Conservation (phyloP, 2,113 vertebrate species). For the Chascanopsetta lugubris region DNA sequence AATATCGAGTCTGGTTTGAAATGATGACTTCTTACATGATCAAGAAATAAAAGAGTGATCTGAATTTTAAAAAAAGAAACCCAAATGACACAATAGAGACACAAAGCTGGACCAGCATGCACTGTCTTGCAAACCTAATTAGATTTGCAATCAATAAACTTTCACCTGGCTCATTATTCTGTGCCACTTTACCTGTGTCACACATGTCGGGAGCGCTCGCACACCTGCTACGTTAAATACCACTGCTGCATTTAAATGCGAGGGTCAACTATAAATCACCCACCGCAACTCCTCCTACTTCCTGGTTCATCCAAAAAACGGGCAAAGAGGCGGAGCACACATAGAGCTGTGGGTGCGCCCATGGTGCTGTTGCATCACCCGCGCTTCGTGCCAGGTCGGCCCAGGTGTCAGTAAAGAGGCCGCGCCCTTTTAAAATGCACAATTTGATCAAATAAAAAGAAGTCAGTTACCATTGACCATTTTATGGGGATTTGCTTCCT, state of each 20-base stretch:
- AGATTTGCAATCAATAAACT: constrained; percentile 7
- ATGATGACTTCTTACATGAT: constrained; percentile 38
- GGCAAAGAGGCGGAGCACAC: no score
- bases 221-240: not conserved
- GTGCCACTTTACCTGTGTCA: not conserved
- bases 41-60: constrained; percentile 30
- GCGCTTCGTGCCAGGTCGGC: no score
- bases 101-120: not conserved
- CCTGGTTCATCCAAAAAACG: no score
- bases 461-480: no score
- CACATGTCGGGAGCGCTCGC: constrained; percentile 15
- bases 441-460: no score
- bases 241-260: constrained; percentile 3
- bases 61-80: constrained; percentile 37
- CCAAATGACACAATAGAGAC: constrained; percentile 3
- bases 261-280: constrained; percentile 17
- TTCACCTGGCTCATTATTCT: constrained; percentile 3
- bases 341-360: no score
- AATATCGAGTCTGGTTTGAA: constrained; percentile 35
- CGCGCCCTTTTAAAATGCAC: no score
- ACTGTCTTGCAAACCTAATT: constrained; percentile 23
- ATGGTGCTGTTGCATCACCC: no score
- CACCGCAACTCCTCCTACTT: no score
- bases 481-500: no score
- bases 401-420: no score